These are phyloP conservation scores for Cardiocondyla obscurior DNA, from an alignment of 1,140 invertebrate species.

Conservation along the genomic window DNA sequence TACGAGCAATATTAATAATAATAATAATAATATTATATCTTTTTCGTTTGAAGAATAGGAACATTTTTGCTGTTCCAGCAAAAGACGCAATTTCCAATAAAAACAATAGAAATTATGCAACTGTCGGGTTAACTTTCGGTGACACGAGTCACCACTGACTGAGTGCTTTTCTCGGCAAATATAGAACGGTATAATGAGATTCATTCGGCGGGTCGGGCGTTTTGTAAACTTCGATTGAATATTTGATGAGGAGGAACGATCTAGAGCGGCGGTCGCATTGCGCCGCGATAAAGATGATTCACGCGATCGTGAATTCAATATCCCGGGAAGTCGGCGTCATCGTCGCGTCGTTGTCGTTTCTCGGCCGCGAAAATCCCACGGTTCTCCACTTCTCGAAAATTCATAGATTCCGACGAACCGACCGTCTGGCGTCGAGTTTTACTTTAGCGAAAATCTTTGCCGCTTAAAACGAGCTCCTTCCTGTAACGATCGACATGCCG, in stretches of 20 bases:
- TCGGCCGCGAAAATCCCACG: conserved; percentile 31
- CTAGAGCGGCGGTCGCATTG: conserved; percentile 1
- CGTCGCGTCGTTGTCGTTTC: conserved; percentile 22
- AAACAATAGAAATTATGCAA: conserved; percentile 42
- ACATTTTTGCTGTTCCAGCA: neutral
- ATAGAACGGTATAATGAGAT: conserved; percentile 51
- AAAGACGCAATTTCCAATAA: neutral
- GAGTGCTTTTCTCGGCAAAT: conserved; percentile 34
- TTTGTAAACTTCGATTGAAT: conserved; percentile 62
- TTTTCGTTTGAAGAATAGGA: neutral
- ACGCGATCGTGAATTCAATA: conserved; percentile 57
- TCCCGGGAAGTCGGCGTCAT: conserved; percentile 32
- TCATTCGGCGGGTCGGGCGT: conserved; percentile 41
- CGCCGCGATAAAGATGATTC: conserved; percentile 59
- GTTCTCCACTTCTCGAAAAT: conserved; percentile 47
- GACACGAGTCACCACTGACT: neutral
- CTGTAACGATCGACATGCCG: conserved; percentile 1
- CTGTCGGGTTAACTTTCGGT: conserved; percentile 26
- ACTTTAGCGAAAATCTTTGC: conserved; percentile 48
- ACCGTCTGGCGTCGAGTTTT: conserved; percentile 33
- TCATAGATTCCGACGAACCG: conserved; percentile 55
- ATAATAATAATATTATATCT: neutral
- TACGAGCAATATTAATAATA: neutral
- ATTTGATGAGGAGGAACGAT: conserved; percentile 57
- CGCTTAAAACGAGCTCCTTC: conserved; percentile 24